These are phyloP conservation scores for Puffinus mauretanicus DNA, from an alignment of 2,113 vertebrate species.

Conservation along the genomic window DNA sequence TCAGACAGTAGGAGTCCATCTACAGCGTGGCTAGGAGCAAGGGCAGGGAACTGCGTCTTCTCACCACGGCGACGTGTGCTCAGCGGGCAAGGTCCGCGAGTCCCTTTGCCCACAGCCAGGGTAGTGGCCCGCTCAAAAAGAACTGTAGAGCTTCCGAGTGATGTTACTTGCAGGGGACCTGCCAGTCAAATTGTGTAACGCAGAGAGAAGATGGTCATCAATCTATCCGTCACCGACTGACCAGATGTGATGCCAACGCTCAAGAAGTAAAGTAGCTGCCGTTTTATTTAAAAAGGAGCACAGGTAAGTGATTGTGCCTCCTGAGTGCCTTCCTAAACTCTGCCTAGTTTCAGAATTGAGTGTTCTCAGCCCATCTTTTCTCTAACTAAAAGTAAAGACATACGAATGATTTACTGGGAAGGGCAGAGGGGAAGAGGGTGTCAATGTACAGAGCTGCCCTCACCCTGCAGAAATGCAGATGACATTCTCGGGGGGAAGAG, in stretches of 20 bases:
- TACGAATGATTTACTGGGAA: background rate
- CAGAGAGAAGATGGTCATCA: background rate
- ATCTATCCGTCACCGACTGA: background rate
- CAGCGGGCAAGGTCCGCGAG: background rate
- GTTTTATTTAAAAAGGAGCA: background rate
- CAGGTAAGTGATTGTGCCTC: background rate
- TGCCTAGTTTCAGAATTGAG: background rate
- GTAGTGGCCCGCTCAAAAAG: background rate
- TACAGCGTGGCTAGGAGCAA: fast-evolving
- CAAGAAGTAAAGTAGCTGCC: background rate
- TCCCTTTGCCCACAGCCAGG: background rate
- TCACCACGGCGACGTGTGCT: background rate
- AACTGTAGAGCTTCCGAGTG: background rate
- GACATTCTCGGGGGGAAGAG: background rate
- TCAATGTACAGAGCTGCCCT: background rate
- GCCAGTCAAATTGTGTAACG: too few relatives aligned
- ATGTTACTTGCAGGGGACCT: background rate
- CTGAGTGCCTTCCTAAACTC: background rate
- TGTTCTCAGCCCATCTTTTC: background rate
- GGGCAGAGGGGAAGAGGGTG: background rate
- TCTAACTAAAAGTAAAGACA: background rate
- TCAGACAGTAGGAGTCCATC: too few relatives aligned
- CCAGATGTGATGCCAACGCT: background rate
- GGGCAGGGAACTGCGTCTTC: background rate
- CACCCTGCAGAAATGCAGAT: background rate